Percentiles rank a stretch among this genome's conserved stretches.
Evolutionary conservation across 2,888 invertebrate species (phyloP).

Genomic region (Dicyrtomina minuta): DNA sequence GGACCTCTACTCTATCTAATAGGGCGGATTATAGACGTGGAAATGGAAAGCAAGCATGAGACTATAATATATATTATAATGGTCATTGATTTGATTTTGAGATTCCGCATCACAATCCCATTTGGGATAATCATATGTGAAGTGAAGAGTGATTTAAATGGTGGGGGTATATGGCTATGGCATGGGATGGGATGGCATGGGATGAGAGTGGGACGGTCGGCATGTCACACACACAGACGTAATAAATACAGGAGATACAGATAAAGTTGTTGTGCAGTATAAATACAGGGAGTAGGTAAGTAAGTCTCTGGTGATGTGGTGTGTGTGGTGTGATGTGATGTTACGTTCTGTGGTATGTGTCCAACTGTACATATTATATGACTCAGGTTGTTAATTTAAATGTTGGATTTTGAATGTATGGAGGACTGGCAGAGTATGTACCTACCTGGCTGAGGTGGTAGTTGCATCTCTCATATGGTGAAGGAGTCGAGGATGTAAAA

Average conservation of each 20-base stretch:
- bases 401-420: too few relatives aligned
- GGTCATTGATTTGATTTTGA: too few relatives aligned
- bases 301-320: too few relatives aligned
- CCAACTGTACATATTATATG: too few relatives aligned
- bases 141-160: slow-evolving; percentile 5
- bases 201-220: neutral
- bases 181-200: neutral
- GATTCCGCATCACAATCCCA: slow-evolving; percentile 3
- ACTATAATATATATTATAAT: neutral
- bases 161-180: neutral
- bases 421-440: neutral
- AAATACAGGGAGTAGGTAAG: neutral
- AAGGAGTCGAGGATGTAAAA: neutral
- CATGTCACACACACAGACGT: too few relatives aligned
- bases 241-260: too few relatives aligned
- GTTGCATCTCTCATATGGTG: neutral
- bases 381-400: too few relatives aligned
- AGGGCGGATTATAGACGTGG: neutral
- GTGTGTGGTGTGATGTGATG: too few relatives aligned
- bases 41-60: neutral
- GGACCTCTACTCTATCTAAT: too few relatives aligned
- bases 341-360: too few relatives aligned
- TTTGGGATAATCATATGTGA: slow-evolving; percentile 7
- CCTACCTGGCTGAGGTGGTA: neutral
- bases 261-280: neutral